phyloP scores from a whole-genome alignment of 92 coral and sea anemone species.

The Phenganax marumi region DNA sequence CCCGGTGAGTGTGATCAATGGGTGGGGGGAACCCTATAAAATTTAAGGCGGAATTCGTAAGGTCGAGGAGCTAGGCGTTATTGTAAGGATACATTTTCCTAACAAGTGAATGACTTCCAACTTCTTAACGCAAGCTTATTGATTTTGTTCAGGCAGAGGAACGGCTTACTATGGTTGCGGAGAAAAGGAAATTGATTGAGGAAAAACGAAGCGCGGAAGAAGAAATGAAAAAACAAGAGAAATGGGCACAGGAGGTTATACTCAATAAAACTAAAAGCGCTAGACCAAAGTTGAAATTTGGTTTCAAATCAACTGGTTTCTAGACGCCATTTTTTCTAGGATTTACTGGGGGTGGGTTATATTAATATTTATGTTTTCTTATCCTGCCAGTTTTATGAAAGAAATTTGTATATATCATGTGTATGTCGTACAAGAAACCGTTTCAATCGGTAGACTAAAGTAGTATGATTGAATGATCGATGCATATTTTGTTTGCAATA shows the following conservation, averaged over 20 bases:
- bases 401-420: neutral
- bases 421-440: neutral
- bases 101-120: no score
- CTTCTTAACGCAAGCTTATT: neutral
- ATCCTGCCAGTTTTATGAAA: slow-evolving; percentile 8
- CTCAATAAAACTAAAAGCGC: slow-evolving; percentile 86
- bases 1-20: no score
- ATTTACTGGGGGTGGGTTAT: neutral
- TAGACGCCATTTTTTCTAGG: slow-evolving; percentile 22
- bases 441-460: neutral
- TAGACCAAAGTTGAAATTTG: slow-evolving; percentile 84
- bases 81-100: no score
- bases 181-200: slow-evolving; percentile 77
- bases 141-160: slow-evolving; percentile 81
- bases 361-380: slow-evolving; percentile 21
- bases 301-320: slow-evolving; percentile 72
- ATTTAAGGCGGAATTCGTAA: no score
- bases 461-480: neutral
- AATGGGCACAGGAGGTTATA: slow-evolving; percentile 89
- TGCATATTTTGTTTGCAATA: neutral
- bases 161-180: slow-evolving; percentile 88
- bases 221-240: slow-evolving; percentile 91
- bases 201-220: slow-evolving; percentile 77
- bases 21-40: no score
- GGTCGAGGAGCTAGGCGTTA: no score